Evolutionary conservation across 2,888 invertebrate species (phyloP).

Genomic region (Drosophila birchii): DNA sequence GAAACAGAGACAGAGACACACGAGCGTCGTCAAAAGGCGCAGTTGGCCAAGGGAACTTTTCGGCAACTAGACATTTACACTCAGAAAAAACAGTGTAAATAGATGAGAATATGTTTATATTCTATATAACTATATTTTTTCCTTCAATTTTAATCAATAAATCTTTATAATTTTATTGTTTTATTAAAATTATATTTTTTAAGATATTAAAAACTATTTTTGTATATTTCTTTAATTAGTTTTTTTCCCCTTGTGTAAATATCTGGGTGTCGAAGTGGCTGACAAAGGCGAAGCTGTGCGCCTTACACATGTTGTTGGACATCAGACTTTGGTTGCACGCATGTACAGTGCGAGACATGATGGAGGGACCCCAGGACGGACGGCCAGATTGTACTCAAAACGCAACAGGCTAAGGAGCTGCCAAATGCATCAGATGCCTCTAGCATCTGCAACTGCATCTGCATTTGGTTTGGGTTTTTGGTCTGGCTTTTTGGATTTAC

Average conservation of each 20-base stretch:
- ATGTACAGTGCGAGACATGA: conserved; percentile 27
- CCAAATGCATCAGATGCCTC: conserved; percentile 57
- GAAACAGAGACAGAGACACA: conserved; percentile 36
- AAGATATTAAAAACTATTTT: background rate
- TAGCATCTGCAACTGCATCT: conserved; percentile 25
- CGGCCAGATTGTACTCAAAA: conserved; percentile 33
- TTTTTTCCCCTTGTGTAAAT: conserved; percentile 9
- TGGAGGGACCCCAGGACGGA: conserved; percentile 1
- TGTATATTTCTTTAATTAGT: background rate
- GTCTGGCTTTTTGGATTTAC: conserved; percentile 42
- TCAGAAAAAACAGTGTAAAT: background rate
- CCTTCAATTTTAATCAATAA: background rate
- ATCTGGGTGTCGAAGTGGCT: conserved; percentile 1
- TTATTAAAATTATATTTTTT: too few species aligned
- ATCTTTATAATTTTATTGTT: background rate
- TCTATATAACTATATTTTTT: too few species aligned
- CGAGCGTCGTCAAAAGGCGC: conserved; percentile 45
- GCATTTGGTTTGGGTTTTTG: conserved; percentile 24
- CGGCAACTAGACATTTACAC: conserved; percentile 16
- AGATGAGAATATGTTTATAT: background rate
- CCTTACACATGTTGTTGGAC: conserved; percentile 50
- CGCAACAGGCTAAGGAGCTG: conserved; percentile 45
- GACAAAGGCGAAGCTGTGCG: conserved; percentile 4
- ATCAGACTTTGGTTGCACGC: conserved; percentile 33
- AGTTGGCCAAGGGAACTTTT: conserved; percentile 53